These are phyloP conservation scores for Molanna angustata DNA, from an alignment of 2,888 invertebrate genomes.

Conservation along the genomic window DNA sequence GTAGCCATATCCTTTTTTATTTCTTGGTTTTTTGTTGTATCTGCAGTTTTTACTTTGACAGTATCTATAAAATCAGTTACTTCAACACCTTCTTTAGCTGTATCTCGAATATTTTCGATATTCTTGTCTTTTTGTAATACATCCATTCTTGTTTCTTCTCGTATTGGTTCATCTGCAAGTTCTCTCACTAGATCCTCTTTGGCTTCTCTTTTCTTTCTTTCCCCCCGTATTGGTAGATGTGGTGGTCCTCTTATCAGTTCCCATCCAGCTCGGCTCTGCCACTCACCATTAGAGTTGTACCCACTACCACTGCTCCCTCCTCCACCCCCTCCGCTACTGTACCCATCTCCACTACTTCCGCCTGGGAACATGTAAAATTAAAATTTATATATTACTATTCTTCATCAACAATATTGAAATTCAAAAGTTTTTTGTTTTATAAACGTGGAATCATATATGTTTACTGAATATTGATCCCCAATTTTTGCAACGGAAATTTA, in stretches of 20 bases:
- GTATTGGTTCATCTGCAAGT: conserved; percentile 36
- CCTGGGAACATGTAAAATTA: conserved; percentile 37
- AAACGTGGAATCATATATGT: no score
- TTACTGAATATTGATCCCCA: no score
- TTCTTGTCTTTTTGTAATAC: neutral
- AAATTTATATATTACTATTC: neutral
- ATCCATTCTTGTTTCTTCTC: conserved; percentile 36
- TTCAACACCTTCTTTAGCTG: no score
- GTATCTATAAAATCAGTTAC: no score
- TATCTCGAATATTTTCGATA: neutral
- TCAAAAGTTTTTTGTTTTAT: no score
- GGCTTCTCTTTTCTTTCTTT: conserved; percentile 13
- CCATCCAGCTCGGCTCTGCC: conserved; percentile 45
- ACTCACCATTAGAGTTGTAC: conserved; percentile 51
- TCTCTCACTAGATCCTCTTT: conserved; percentile 21
- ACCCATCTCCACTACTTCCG: conserved; percentile 41
- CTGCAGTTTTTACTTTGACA: no score
- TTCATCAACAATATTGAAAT: no score
- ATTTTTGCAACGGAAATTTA: no score
- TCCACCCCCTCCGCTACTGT: conserved; percentile 39
- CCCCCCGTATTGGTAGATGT: no score
- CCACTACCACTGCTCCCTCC: conserved; percentile 41
- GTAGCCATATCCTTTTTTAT: no score
- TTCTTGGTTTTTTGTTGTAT: no score
- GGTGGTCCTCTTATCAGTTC: conserved; percentile 21